Conservation (phyloP, 2,113 vertebrate species). For the Chaetorhynchus papuensis region DNA sequence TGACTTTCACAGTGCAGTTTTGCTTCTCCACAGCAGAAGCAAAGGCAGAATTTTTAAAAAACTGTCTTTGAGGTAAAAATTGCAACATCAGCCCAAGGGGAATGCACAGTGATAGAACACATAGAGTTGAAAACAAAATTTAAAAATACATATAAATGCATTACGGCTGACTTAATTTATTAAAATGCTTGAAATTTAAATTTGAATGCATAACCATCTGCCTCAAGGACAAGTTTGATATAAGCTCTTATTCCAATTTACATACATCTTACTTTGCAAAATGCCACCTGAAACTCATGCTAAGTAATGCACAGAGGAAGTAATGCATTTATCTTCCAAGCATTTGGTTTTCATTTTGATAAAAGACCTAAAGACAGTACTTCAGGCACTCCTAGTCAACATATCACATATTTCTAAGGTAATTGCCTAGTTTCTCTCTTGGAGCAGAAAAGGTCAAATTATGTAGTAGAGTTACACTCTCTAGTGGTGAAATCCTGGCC, state of each 20-base stretch:
- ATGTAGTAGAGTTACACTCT: not conserved
- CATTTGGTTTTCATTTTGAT: not conserved
- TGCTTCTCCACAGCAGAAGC: not conserved
- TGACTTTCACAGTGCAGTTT: not conserved
- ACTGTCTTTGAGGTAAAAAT: not conserved
- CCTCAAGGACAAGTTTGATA: not conserved
- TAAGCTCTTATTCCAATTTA: not conserved
- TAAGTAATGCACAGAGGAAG: not conserved
- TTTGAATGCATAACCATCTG: conserved; percentile 13
- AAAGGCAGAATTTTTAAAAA: not conserved
- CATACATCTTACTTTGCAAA: conserved; percentile 8
- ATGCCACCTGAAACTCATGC: not conserved
- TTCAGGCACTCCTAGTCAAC: not conserved
- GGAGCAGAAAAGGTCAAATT: not conserved
- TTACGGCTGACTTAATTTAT: not conserved
- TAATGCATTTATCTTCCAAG: not conserved
- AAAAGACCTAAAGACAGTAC: not conserved
- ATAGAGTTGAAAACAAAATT: not conserved
- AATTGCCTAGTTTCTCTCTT: not conserved
- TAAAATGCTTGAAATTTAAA: conserved; percentile 30
- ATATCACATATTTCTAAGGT: not conserved
- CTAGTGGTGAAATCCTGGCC: not conserved
- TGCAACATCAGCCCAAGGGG: not conserved
- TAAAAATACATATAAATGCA: not conserved
- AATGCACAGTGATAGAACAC: not conserved